A percentile compares a stretch with the other conserved stretches of the same genome.
These are phyloP conservation scores for Trypoxylus dichotomus DNA, from an alignment of 1,140 invertebrate species.

Conservation along the genomic window DNA sequence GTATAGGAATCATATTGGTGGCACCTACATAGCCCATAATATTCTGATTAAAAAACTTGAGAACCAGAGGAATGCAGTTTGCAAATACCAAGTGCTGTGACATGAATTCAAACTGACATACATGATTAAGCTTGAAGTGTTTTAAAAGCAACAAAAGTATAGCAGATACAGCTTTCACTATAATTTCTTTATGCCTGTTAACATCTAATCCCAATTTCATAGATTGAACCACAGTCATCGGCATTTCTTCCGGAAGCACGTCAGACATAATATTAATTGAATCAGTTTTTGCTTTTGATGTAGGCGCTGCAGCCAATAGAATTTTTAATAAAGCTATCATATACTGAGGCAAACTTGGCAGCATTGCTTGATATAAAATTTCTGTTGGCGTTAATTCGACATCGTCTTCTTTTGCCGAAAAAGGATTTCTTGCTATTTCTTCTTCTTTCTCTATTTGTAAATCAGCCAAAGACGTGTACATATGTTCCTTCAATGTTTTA, in stretches of 20 bases:
- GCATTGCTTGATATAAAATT: slow-evolving; percentile 86
- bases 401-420: slow-evolving; percentile 74
- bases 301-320: slow-evolving; percentile 93
- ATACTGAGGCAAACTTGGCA: slow-evolving; percentile 92
- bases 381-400: slow-evolving; percentile 81
- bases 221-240: slow-evolving; percentile 95
- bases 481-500: slow-evolving; percentile 60
- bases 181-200: slow-evolving; percentile 98
- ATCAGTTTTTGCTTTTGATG: slow-evolving; percentile 97
- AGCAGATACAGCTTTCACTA: slow-evolving; percentile 96
- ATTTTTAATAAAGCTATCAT: slow-evolving; percentile 98
- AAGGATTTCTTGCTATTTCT: slow-evolving; percentile 75
- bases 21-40: slow-evolving; percentile 94
- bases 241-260: slow-evolving; percentile 95
- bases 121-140: slow-evolving; percentile 98
- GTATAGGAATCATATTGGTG: slow-evolving; percentile 92
- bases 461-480: slow-evolving; percentile 82
- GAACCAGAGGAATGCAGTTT: slow-evolving; percentile 96
- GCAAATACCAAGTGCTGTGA: slow-evolving; percentile 98
- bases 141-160: slow-evolving; percentile 92
- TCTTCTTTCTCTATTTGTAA: slow-evolving; percentile 82
- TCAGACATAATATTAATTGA: slow-evolving; percentile 98
- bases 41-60: slow-evolving; percentile 99
- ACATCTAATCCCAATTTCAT: slow-evolving; percentile 97
- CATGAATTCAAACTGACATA: slow-evolving; percentile 99